Evolutionary conservation across 2,888 invertebrate genomes (phyloP).

Genomic region (Ectemnius cavifrons): DNA sequence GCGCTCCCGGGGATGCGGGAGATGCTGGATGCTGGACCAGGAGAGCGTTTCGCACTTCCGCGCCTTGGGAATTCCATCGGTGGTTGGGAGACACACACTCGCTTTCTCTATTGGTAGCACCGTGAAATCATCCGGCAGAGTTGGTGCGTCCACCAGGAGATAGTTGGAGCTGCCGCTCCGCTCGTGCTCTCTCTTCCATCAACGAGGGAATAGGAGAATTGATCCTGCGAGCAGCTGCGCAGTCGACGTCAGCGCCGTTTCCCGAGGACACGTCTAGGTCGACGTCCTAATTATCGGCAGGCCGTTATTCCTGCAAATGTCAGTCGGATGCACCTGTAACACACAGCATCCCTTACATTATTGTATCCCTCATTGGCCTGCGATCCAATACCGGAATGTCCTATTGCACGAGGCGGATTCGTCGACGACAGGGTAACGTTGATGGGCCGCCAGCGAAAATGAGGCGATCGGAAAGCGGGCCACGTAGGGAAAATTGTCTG

Average conservation of each 20-base stretch:
- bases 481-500: slow-evolving; percentile 8
- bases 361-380: neutral
- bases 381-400: neutral
- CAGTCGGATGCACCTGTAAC: slow-evolving; percentile 4
- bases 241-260: slow-evolving; percentile 19
- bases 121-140: too few relatives aligned
- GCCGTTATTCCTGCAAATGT: slow-evolving; percentile 10
- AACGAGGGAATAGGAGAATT: slow-evolving; percentile 25
- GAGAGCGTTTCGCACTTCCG: neutral
- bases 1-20: neutral
- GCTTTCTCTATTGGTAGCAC: neutral
- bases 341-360: neutral
- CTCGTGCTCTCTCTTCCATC: neutral
- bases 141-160: neutral
- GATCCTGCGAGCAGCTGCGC: slow-evolving; percentile 39
- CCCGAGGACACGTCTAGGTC: slow-evolving; percentile 11
- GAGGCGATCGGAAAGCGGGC: neutral
- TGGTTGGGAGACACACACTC: neutral
- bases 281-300: slow-evolving; percentile 20
- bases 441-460: neutral
- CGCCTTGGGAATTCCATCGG: neutral
- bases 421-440: neutral
- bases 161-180: neutral
- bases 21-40: slow-evolving; percentile 1
- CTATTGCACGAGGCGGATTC: neutral